phyloP scores from a whole-genome alignment of 2,113 vertebrate species.

The Spermophilus dauricus region DNA sequence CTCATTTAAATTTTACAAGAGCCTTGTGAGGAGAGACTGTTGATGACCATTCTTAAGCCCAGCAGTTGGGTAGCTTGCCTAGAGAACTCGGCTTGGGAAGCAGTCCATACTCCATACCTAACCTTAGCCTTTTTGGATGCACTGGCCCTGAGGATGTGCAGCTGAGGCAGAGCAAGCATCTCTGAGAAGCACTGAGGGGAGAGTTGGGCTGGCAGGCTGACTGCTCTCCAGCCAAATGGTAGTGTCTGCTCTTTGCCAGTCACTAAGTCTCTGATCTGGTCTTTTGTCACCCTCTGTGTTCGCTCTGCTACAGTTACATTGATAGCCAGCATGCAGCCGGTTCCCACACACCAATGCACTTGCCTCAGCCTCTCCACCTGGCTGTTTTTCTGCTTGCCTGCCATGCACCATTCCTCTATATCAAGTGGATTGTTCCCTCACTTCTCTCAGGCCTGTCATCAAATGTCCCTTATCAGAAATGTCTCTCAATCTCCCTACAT shows the following conservation, averaged over 20 bases:
- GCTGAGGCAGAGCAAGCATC: accelerated
- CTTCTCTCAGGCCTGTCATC: background rate
- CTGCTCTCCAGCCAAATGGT: accelerated
- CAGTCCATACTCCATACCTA: accelerated
- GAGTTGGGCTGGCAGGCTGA: too few relatives aligned
- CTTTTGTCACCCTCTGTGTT: too few relatives aligned
- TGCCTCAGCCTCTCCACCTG: background rate
- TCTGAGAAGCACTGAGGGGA: accelerated
- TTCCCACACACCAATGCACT: accelerated
- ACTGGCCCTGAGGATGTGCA: accelerated
- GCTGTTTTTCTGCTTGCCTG: too few relatives aligned
- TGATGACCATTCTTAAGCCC: background rate
- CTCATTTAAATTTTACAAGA: background rate
- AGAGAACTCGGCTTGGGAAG: background rate
- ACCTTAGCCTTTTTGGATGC: accelerated
- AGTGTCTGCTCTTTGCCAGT: accelerated
- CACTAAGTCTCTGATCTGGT: background rate
- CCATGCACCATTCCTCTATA: accelerated
- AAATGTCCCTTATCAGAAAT: background rate
- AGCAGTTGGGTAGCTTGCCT: background rate
- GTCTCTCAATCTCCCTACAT: accelerated
- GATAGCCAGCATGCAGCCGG: accelerated
- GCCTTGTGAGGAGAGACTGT: accelerated
- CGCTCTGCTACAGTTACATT: accelerated
- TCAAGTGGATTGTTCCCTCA: accelerated